Evolutionary conservation across 1,140 invertebrate species (phyloP).

Genomic region (Tenebrio molitor): DNA sequence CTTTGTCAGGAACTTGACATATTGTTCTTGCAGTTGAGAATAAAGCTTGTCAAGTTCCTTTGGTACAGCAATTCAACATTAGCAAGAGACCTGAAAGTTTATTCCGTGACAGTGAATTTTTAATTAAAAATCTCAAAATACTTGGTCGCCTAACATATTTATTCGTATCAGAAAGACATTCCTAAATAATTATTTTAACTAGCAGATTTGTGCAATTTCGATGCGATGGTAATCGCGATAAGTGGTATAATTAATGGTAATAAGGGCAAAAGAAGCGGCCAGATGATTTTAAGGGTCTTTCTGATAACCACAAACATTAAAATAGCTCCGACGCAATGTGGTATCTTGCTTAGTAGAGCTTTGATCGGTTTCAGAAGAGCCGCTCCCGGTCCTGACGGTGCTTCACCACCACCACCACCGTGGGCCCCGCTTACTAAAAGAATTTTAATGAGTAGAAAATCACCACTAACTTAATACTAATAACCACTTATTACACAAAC

Average conservation of each 20-base stretch:
- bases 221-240: no score
- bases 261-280: background rate
- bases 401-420: no score
- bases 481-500: no score
- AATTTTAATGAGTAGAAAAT: no score
- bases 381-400: background rate
- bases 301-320: background rate
- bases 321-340: background rate
- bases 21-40: slow-evolving; percentile 22
- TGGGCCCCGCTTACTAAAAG: no score
- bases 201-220: background rate
- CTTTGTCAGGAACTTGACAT: slow-evolving; percentile 22
- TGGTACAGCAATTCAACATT: background rate
- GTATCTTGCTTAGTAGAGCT: background rate
- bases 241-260: background rate
- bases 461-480: no score
- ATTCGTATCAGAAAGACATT: background rate
- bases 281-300: background rate
- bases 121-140: slow-evolving; percentile 7
- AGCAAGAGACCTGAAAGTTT: background rate
- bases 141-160: background rate
- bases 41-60: slow-evolving; percentile 17
- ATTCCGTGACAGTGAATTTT: slow-evolving; percentile 18
- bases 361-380: background rate
- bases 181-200: background rate